These are phyloP conservation scores for Hippotragus niger DNA, from an alignment of 2,113 vertebrate genomes.

Conservation along the genomic window DNA sequence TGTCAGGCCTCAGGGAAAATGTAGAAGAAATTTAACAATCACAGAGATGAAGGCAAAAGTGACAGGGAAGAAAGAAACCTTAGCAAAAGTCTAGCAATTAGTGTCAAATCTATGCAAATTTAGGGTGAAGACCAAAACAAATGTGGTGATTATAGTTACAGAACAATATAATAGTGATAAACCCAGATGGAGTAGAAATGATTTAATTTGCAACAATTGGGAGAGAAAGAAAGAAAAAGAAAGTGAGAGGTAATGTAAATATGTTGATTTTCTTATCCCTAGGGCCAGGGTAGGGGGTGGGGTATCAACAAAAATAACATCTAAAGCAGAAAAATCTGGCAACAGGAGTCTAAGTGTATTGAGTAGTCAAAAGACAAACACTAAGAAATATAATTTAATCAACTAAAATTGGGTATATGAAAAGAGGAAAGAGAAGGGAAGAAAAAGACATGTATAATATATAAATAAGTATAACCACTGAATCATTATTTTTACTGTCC, in stretches of 20 bases:
- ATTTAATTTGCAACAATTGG: not conserved
- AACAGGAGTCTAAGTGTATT: not conserved
- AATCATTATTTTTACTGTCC: not conserved
- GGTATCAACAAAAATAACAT: not conserved
- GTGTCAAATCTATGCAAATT: constrained; percentile 4
- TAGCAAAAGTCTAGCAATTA: not conserved
- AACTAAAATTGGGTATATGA: not conserved
- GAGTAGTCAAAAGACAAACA: not conserved
- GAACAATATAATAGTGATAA: not conserved
- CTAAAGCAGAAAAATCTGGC: not conserved
- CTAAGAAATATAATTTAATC: constrained; percentile 1
- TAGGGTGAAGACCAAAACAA: constrained; percentile 16
- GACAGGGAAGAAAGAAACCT: not conserved
- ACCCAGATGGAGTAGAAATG: not conserved
- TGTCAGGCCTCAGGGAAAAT: not conserved
- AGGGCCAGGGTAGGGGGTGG: not conserved
- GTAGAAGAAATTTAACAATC: not conserved
- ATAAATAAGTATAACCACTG: not conserved
- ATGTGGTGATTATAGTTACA: not conserved
- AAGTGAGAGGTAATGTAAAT: not conserved
- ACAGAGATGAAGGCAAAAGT: constrained; percentile 6
- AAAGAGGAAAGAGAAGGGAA: not conserved
- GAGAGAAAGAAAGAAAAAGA: constrained; percentile 21
- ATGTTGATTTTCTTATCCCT: constrained; percentile 13
- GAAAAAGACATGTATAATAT: not conserved